Conservation (phyloP, 1,140 invertebrate species). For the Lithobius niger region DNA sequence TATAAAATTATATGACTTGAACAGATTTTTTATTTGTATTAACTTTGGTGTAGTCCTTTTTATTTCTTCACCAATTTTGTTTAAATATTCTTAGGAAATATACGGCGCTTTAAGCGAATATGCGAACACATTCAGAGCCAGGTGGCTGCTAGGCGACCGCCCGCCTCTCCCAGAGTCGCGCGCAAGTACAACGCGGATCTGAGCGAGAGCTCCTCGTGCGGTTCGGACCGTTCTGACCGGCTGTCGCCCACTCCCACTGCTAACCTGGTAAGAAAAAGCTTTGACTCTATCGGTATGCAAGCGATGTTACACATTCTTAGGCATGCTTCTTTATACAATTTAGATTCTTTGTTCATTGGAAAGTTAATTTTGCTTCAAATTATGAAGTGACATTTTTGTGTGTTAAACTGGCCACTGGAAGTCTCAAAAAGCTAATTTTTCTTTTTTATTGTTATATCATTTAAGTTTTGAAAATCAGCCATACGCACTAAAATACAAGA, state of each 20-base stretch:
- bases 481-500: too few relatives aligned
- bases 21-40: conserved; percentile 21
- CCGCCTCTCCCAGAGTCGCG: conserved; percentile 50
- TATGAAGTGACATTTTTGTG: too few relatives aligned
- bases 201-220: conserved; percentile 65
- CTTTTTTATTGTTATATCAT: too few relatives aligned
- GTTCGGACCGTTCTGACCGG: conserved; percentile 64
- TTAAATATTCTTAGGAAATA: conserved; percentile 74
- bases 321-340: too few relatives aligned
- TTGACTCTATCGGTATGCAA: too few relatives aligned
- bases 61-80: conserved; percentile 15
- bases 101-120: conserved; percentile 81
- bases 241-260: conserved; percentile 35
- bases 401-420: too few relatives aligned
- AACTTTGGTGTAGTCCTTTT: conserved; percentile 8
- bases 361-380: too few relatives aligned
- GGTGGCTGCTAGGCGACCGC: conserved; percentile 53
- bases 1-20: conserved; percentile 20
- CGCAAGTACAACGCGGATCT: conserved; percentile 45
- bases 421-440: too few relatives aligned
- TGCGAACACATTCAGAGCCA: conserved; percentile 92
- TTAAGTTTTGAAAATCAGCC: too few relatives aligned
- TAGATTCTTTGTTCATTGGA: too few relatives aligned
- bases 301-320: too few relatives aligned
- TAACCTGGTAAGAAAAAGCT: conserved; percentile 9